phyloP scores from a whole-genome alignment of 2,888 invertebrate genomes.

The Gymnosoma rotundatum region DNA sequence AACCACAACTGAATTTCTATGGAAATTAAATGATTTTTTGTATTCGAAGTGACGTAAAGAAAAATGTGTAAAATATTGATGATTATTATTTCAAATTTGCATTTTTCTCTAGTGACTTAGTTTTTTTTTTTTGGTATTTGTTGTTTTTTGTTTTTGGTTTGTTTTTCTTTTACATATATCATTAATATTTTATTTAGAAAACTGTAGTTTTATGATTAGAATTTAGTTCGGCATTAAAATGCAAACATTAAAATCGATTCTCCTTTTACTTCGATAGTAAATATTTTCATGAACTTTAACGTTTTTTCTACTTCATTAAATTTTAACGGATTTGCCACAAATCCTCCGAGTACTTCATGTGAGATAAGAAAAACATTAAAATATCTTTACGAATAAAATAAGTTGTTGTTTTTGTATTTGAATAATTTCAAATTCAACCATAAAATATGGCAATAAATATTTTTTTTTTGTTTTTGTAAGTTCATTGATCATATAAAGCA shows the following conservation, averaged over 20 bases:
- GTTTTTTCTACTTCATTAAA: constrained; percentile 53
- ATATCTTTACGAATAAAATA: constrained; percentile 1
- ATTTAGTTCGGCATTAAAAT: constrained; percentile 12
- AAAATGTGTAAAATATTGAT: neutral
- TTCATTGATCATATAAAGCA: constrained; percentile 65
- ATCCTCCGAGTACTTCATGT: constrained; percentile 26
- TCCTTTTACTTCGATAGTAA: neutral
- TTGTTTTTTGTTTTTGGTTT: neutral
- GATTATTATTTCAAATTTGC: constrained; percentile 14
- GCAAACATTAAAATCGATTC: neutral
- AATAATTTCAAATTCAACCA: constrained; percentile 7
- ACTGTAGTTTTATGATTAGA: constrained; percentile 27
- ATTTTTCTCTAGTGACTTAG: constrained; percentile 37
- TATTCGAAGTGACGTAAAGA: constrained; percentile 4
- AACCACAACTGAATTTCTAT: constrained; percentile 27
- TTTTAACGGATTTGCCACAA: constrained; percentile 34
- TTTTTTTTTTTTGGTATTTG: constrained; percentile 14
- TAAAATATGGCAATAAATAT: constrained; percentile 36
- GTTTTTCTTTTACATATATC: neutral
- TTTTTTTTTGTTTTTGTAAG: constrained; percentile 7
- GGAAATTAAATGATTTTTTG: constrained; percentile 6
- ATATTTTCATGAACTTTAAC: constrained; percentile 38
- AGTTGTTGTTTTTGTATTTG: constrained; percentile 8
- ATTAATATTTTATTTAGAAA: constrained; percentile 8
- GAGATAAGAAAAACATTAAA: constrained; percentile 20